These are phyloP conservation scores for Protophormia terraenovae DNA, from an alignment of 2,888 invertebrate species.

Conservation along the genomic window DNA sequence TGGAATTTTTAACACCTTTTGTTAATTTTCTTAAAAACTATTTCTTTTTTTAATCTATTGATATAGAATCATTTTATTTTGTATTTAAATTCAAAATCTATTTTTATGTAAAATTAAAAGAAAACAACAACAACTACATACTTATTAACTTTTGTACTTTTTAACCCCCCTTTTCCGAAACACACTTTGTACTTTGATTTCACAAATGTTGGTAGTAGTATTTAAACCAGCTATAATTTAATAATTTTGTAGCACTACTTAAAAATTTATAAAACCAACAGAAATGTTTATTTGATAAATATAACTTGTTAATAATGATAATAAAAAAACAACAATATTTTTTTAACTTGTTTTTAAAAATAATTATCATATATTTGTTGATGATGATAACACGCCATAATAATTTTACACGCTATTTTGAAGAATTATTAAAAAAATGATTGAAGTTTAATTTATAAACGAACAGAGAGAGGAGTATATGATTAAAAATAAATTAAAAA, in stretches of 20 bases:
- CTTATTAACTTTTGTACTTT: too few species aligned
- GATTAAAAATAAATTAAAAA: neutral
- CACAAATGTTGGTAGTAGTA: neutral
- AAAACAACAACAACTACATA: too few species aligned
- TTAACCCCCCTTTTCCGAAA: neutral
- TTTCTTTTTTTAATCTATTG: too few species aligned
- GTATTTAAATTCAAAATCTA: too few species aligned
- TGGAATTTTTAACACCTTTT: too few species aligned
- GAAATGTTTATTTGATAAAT: neutral
- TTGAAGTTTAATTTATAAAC: neutral
- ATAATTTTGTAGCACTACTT: neutral
- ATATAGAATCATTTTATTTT: too few species aligned
- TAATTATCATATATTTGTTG: neutral
- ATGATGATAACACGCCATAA: neutral
- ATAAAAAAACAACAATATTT: neutral
- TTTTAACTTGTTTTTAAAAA: neutral
- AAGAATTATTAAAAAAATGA: neutral
- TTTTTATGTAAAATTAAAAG: too few species aligned
- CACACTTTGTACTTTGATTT: neutral
- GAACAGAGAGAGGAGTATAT: neutral
- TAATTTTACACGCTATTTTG: neutral
- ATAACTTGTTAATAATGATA: neutral
- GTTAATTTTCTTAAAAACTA: too few species aligned
- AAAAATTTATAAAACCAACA: neutral
- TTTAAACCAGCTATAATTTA: neutral